Evolutionary conservation across 2,888 invertebrate species (phyloP), one percentile per base, ranked within the genome.

Genomic region (Eristalis pertinax): DNA sequence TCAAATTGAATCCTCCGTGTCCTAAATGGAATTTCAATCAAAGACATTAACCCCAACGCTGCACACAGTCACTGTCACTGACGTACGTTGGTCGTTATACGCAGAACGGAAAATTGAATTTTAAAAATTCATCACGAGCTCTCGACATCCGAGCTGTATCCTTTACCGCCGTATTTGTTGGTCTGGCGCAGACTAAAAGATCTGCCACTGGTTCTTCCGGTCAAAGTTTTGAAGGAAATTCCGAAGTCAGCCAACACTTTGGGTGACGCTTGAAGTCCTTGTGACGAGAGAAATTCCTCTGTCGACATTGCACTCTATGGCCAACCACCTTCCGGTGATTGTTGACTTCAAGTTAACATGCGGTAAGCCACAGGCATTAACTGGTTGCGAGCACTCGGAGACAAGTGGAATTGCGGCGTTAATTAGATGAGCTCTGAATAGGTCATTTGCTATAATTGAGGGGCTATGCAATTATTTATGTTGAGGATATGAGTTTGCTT

Each of bases 31-130:
- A 1, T 50, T 50, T 19, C 19, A 50, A 50, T 50, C 50, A 50
- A 50, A 50, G 19, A 5, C 50, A 50, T 2, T 19, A n/a, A 19
- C n/a, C 38, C 15, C 26, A 64, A 38, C n/a, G n/a, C 13, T 19
- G 19, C 24, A 32, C 29, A 29, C 32, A 32, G 32, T 5, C 32
- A 32, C 8, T 38, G 13, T 38, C 19, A 50, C 50, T 8, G 19
- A 0, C 19, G 19, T 8, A 3, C n/a, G 5, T 13, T 50, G 43
- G 43, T 50, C n/a, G 7, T 70, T n/a, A 29, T 29, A 73, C 73
- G 73, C 74, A 75, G 41, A 69, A 8, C 26, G 38, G 58, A 32
- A 81, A 81, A 82, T 65, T 82, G 65, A 69, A 70, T 82, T 82
- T 82, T 82, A 75, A 82, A 82, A 76, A 75, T 82, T 65, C 58